Conservation (phyloP, 23 tunicate genomes). For the Halocynthia aurantium region DNA sequence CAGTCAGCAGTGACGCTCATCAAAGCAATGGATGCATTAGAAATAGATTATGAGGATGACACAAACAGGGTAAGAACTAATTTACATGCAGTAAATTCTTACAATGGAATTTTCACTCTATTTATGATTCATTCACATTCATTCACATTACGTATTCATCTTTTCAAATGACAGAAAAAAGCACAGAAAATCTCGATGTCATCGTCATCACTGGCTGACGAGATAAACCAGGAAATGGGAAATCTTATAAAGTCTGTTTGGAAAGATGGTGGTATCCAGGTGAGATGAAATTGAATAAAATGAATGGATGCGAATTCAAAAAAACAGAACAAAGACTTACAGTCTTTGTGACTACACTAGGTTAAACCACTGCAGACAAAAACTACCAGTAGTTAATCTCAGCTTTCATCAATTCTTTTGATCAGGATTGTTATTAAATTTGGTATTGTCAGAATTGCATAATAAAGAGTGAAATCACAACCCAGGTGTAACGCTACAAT, state of each 20-base stretch:
- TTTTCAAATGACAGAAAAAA: conserved; percentile 21
- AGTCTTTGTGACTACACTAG: too few relatives aligned
- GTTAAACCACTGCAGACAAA: too few relatives aligned
- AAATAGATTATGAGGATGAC: conserved; percentile 33
- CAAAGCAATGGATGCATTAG: conserved; percentile 48
- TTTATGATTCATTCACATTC: not conserved
- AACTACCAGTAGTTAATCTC: too few relatives aligned
- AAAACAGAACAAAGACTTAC: too few relatives aligned
- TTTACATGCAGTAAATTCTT: not conserved
- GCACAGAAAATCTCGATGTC: conserved; percentile 38
- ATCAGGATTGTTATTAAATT: too few relatives aligned
- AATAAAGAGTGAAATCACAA: too few relatives aligned
- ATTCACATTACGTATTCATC: not conserved
- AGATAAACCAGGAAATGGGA: conserved; percentile 33
- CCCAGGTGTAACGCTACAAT: too few relatives aligned
- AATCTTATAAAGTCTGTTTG: conserved; percentile 39
- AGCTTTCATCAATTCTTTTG: too few relatives aligned
- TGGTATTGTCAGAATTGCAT: too few relatives aligned
- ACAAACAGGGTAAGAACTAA: conserved; percentile 40
- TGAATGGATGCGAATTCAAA: too few relatives aligned
- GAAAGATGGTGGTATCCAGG: conserved; percentile 63
- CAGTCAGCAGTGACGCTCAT: conserved; percentile 42
- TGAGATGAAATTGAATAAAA: not conserved
- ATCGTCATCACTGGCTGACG: conserved; percentile 23
- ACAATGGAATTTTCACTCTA: too few relatives aligned